Base-by-base conservation (phyloP, 92 coral and sea anemone species). In the Epizoanthus scotinus region DNA sequence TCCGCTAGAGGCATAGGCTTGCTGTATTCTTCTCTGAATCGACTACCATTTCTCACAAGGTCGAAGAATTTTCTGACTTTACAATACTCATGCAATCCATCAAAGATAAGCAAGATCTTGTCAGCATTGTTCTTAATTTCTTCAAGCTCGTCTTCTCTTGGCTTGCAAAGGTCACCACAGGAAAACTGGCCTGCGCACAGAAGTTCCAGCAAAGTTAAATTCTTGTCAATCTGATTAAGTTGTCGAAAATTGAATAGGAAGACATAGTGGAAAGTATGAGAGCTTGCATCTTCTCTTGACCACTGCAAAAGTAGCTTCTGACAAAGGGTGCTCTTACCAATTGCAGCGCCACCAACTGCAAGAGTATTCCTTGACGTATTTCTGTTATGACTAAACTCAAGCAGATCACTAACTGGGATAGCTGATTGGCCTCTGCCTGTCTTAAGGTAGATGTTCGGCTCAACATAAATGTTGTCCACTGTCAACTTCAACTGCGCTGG, bases 161-260 rank as follows among this genome's bases (percentile, higher is more conserved):
- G 81, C n/a, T 75, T 75, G 69, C 67, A 59, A 8, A 75, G 69
- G 63, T 60, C 57, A 10, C 81, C 81, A 24, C 81, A 75, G 1
- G 81, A 75, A 38, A 75, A 75, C 81, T 75, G 81, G 6, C 81
- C 81, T 12, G 81, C 69, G 22, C 81, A 75, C 19, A 75, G 81
- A 5, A 75, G 81, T 59, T 75, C 68, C 21, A 75, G 67, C 49
- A 75, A 20, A 12, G 81, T 75, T 19, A 75, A 40, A 14, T 75
- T 38, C 22, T 60, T 17, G 20, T 75, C 81, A 19, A 75, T 58
- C 62, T 60, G 68, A 44, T 75, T 75, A 38, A 75, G 81, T 17
- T 75, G 81, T 38, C 81, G 68, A 75, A 75, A 75, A 20, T 59
- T 75, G 8, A 75, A 75, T 14, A 31, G 54, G 47, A 75, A 75